Evolutionary conservation across 2,797 vertebrate genomes (phyloP), one percentile per base, ranked within the genome.

Genomic region (Xerus rutilus): DNA sequence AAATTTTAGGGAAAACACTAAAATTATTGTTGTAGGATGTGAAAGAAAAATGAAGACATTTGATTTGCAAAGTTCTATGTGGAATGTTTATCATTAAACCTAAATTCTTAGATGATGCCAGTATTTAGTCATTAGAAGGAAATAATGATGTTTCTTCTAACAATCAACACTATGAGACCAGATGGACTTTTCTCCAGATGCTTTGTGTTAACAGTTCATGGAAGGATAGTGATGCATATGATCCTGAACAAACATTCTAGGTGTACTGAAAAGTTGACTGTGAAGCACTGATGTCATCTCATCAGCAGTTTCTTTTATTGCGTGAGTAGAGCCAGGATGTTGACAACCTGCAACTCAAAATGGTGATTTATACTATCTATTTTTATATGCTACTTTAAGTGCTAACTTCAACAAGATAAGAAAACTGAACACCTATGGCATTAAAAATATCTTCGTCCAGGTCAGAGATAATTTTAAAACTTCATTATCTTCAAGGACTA

Each of bases 261-360:
- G 9, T 77, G 14, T 70, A 49, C 39, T 79, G 57, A 93, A 93
- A 93, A 84, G 30, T 54, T 94, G 57, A 2, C 17, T 78, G n/a
- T 49, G 39, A 23, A 87, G 23, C 30, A 62, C 57, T 73, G 23
- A 77, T 65, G 32, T 76, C 73, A 86, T 76, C 45, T 35, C 59
- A 93, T 73, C 52, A 92, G 30, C 52, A 77, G 45, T 89, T 82
- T 77, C 5, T 72, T 86, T 82, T 59, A n/a, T 17, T 77, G 35
- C 0, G n/a, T 43, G 15, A 74, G 54, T 57, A 45, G 45, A 89
- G 39, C 17, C 72, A 8, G 15, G 74, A 69, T 32, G 85, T 13
- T 47, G 59, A 90, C 32, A 73, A 72, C 9, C 32, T 86, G 62
- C 28, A 92, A 54, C 94, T 92, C 49, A 70, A 54, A 92, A 70